These are phyloP conservation scores for Strigops habroptila DNA, from an alignment of 2,113 vertebrate genomes.

Conservation along the genomic window DNA sequence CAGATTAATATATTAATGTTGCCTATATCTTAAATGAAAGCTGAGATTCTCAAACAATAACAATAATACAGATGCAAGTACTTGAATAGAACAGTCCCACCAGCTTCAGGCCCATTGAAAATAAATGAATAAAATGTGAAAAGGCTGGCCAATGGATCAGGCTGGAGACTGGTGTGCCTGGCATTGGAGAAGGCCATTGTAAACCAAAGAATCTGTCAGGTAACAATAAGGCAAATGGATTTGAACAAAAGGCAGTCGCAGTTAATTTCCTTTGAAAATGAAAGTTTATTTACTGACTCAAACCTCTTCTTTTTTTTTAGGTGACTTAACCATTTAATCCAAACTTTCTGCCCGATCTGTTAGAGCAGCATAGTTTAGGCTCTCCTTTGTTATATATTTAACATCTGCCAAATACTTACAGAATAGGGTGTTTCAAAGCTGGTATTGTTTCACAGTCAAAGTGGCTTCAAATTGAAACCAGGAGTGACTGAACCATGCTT, in stretches of 20 bases:
- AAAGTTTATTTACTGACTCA: neutral
- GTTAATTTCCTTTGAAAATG: neutral
- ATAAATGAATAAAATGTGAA: no score
- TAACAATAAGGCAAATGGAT: neutral
- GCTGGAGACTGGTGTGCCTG: neutral
- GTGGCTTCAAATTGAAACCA: neutral
- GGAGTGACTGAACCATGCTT: neutral
- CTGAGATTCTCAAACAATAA: neutral
- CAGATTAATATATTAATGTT: neutral
- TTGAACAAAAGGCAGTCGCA: neutral
- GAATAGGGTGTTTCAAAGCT: neutral
- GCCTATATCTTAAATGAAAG: neutral
- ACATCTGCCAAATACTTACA: neutral
- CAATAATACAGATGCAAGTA: neutral
- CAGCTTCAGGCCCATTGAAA: neutral
- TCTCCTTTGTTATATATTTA: neutral
- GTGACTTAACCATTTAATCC: neutral
- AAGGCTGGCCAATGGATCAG: neutral
- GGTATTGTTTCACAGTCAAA: neutral
- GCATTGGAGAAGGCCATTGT: neutral
- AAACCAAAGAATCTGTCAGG: neutral
- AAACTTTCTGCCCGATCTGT: neutral
- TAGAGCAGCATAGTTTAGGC: neutral
- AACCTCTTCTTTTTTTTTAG: neutral
- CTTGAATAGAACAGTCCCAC: neutral